Evolutionary conservation across 2,797 vertebrate genomes (phyloP), one percentile per base, ranked within the genome.

Genomic region (Mus caroli): DNA sequence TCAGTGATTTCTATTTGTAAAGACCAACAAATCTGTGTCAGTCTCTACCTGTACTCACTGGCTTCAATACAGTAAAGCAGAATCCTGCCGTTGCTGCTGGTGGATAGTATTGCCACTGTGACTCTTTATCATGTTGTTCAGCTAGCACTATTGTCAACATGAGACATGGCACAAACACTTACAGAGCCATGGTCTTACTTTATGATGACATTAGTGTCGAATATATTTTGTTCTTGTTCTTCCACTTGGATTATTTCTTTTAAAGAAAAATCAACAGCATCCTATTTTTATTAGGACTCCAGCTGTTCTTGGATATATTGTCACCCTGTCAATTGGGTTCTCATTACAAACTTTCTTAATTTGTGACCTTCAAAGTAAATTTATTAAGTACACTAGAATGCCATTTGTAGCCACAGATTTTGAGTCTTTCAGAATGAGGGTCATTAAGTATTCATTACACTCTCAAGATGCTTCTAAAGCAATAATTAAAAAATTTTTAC

Each of bases 151-250:
- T 56, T 4, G n/a, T 84, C 90, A 71, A n/a, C 10, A 71, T 86
- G 73, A 96, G 58, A 56, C 75, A 76, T 60, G 34, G 17, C 3
- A 40, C 26, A 76, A 79, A 12, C 2, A 40, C 14, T 88, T 43
- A 62, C 14, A 69, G 93, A 28, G n/a, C 3, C 14, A 13, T 12
- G 46, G 37, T 80, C 71, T 80, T 78, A 76, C 37, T 37, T 67
- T 50, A 85, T 24, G 12, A 2, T 85, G 9, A 14, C 85, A 60
- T 60, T 62, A 56, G 64, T 0, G 28, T 40, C 86, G 31, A 43
- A 89, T 89, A 94, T 77, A 87, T 46, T 75, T 83, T 64, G 37
- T 76, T 31, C 40, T 88, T 88, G 50, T 50, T 88, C 17, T 79
- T 3, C 43, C 11, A 73, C 50, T 26, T 37, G 8, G 1, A 10